Conservation (phyloP, 2,797 vertebrate species). For the Brachyrhaphis roseni region DNA sequence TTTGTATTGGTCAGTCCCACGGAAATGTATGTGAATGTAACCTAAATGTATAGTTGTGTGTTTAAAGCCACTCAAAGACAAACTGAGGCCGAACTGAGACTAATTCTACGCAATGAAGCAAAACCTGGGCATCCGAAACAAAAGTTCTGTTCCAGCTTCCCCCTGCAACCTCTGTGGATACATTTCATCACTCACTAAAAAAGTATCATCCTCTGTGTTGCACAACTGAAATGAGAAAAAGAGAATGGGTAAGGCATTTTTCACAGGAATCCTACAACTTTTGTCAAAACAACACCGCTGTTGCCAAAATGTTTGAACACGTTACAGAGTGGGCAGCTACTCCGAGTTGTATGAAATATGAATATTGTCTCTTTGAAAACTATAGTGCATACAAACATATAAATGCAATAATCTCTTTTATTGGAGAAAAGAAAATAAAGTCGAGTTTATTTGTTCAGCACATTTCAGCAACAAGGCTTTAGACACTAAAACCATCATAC, state of each 20-base stretch:
- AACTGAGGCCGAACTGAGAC: background rate
- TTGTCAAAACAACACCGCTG: background rate
- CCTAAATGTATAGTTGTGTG: background rate
- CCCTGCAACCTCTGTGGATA: background rate
- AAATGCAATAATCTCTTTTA: background rate
- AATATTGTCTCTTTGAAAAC: background rate
- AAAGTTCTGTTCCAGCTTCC: background rate
- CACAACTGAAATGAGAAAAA: background rate
- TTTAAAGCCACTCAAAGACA: background rate
- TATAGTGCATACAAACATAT: background rate
- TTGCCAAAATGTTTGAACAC: background rate
- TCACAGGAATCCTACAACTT: background rate
- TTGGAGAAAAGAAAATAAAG: no score
- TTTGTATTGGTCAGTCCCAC: background rate
- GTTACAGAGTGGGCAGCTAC: background rate
- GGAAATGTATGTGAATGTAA: background rate
- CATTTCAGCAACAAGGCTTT: no score
- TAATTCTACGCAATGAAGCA: background rate
- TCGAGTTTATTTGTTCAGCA: no score
- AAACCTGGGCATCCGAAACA: background rate
- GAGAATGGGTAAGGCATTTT: background rate
- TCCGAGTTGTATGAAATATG: background rate
- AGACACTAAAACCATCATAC: no score
- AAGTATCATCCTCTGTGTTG: background rate
- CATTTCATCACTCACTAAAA: background rate